phyloP scores from a whole-genome alignment of 2,113 vertebrate genomes.

The Toxotes jaculatrix region DNA sequence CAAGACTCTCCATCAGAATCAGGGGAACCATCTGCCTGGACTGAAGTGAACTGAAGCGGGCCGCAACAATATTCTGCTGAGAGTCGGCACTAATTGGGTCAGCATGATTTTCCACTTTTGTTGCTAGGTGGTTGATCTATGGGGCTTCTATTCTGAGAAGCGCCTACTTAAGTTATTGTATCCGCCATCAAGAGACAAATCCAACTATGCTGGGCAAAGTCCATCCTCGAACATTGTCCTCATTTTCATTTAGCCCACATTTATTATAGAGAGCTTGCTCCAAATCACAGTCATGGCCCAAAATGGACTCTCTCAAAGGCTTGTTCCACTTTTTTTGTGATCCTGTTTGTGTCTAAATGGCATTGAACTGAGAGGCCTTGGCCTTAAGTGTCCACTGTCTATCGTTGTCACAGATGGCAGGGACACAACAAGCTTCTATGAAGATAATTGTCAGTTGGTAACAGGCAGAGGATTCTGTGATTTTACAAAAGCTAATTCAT shows the following conservation, averaged over 20 bases:
- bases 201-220: slow-evolving; percentile 49
- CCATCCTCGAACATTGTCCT: slow-evolving; percentile 53
- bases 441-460: slow-evolving; percentile 7
- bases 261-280: slow-evolving; percentile 56
- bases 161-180: slow-evolving; percentile 66
- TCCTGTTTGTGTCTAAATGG: slow-evolving; percentile 31
- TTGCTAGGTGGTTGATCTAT: slow-evolving; percentile 66
- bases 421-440: slow-evolving; percentile 35
- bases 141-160: slow-evolving; percentile 72
- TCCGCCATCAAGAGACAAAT: slow-evolving; percentile 66
- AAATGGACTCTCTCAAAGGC: slow-evolving; percentile 41
- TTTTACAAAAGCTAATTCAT: slow-evolving; percentile 23
- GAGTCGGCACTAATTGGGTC: slow-evolving; percentile 73
- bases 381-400: slow-evolving; percentile 18
- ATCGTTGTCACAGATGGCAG: slow-evolving; percentile 17
- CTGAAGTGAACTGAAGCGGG: slow-evolving; percentile 29
- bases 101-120: slow-evolving; percentile 70
- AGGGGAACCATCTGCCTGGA: slow-evolving; percentile 59
- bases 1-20: slow-evolving; percentile 38
- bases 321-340: slow-evolving; percentile 39
- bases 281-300: slow-evolving; percentile 41
- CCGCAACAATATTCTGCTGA: slow-evolving; percentile 54
- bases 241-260: slow-evolving; percentile 58
- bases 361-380: slow-evolving; percentile 18
- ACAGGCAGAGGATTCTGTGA: not conserved